Evolutionary conservation across 2,113 vertebrate genomes (phyloP).

Genomic region (Hippocampus abdominalis): DNA sequence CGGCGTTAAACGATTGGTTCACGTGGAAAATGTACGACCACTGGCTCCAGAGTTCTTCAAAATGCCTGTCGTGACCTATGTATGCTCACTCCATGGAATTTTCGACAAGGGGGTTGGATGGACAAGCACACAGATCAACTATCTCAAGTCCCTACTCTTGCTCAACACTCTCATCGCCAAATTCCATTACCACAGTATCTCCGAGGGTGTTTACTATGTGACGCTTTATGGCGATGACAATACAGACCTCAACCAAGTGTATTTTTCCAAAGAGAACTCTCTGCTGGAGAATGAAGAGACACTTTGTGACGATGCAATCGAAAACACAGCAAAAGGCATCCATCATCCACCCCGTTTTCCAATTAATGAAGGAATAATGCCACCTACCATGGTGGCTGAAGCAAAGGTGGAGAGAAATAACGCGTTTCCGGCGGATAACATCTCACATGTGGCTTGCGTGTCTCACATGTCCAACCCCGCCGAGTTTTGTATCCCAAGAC

Average conservation of each 20-base stretch:
- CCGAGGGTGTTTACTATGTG: slow-evolving; percentile 84
- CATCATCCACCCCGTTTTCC: slow-evolving; percentile 12
- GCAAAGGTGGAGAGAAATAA: not conserved
- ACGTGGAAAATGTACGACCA: slow-evolving; percentile 68
- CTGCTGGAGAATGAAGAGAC: slow-evolving; percentile 45
- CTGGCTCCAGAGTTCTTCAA: slow-evolving; percentile 81
- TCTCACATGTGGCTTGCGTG: slow-evolving; percentile 69
- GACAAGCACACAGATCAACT: slow-evolving; percentile 70
- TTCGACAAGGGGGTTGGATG: slow-evolving; percentile 78
- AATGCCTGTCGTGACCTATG: slow-evolving; percentile 89
- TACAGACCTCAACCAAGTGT: slow-evolving; percentile 78
- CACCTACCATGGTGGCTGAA: slow-evolving; percentile 15
- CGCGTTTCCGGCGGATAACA: slow-evolving; percentile 33
- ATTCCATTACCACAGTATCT: slow-evolving; percentile 82
- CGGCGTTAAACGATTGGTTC: slow-evolving; percentile 81
- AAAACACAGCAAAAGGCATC: not conserved
- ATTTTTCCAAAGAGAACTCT: slow-evolving; percentile 70
- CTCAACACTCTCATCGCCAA: slow-evolving; percentile 76
- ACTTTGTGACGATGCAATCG: slow-evolving; percentile 29
- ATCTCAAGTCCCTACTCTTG: slow-evolving; percentile 77
- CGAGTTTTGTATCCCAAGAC: slow-evolving; percentile 84
- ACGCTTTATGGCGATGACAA: slow-evolving; percentile 81
- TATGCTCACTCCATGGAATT: slow-evolving; percentile 82
- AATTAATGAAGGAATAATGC: not conserved
- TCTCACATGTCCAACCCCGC: slow-evolving; percentile 76